Percentiles rank a stretch among this genome's conserved stretches.
Conservation (phyloP, 2,797 vertebrate species). For the Pygocentrus nattereri region DNA sequence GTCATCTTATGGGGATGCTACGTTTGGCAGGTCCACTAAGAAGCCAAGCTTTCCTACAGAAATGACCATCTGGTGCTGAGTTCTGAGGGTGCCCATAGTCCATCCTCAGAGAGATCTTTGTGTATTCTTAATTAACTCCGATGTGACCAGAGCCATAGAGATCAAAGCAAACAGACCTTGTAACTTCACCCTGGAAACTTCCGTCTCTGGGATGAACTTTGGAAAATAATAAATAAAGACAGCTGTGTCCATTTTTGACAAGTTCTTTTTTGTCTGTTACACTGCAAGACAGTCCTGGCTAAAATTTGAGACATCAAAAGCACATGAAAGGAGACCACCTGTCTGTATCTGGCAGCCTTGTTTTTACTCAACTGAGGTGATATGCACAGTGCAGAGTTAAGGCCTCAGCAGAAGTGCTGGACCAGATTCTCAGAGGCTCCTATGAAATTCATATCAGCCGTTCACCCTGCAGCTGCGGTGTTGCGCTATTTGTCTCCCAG, state of each 20-base stretch:
- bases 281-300: conserved; percentile 9
- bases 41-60: not conserved
- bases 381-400: not conserved
- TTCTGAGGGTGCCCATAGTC: not conserved
- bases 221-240: not conserved
- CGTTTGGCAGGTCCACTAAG: conserved; percentile 22
- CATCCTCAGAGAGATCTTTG: not conserved
- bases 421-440: not conserved
- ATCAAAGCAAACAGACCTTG: not conserved
- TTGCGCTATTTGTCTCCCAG: conserved; percentile 7
- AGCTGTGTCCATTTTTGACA: not conserved
- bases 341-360: not conserved
- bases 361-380: conserved; percentile 11
- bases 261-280: not conserved
- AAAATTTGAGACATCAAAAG: conserved; percentile 16
- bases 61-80: conserved; percentile 23
- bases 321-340: conserved; percentile 10
- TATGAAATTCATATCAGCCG: conserved; percentile 11
- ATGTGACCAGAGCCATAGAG: not conserved
- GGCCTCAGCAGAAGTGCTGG: not conserved
- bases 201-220: not conserved
- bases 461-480: not conserved
- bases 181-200: not conserved
- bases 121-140: conserved; percentile 32
- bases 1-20: not conserved